These are phyloP conservation scores for Athalia rosae DNA, from an alignment of 2,888 invertebrate genomes.

Conservation along the genomic window DNA sequence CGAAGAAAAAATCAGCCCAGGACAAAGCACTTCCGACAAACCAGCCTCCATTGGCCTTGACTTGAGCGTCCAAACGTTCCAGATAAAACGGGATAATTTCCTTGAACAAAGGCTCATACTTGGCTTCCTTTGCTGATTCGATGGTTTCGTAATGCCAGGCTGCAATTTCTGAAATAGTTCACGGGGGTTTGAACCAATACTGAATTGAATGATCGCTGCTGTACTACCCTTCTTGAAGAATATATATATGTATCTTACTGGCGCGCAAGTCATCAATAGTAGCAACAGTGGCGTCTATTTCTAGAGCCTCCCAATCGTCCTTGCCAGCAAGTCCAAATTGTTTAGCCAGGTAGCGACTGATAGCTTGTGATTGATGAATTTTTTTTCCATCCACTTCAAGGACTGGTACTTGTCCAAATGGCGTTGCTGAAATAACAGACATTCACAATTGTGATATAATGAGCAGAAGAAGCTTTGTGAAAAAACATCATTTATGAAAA, in stretches of 20 bases:
- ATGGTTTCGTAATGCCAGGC: not conserved
- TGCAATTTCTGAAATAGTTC: not conserved
- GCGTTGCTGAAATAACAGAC: constrained; percentile 74
- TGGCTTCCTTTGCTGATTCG: constrained; percentile 74
- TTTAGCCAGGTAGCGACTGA: constrained; percentile 79
- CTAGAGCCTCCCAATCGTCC: constrained; percentile 77
- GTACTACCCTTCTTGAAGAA: not conserved
- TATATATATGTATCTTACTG: constrained; percentile 74
- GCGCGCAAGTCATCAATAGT: constrained; percentile 78
- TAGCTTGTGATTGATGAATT: constrained; percentile 78
- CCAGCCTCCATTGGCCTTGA: constrained; percentile 78
- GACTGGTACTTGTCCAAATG: constrained; percentile 80
- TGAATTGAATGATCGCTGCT: not conserved
- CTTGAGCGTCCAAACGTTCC: constrained; percentile 76
- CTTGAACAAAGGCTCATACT: constrained; percentile 63
- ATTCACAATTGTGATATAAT: not conserved
- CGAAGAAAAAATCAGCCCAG: constrained; percentile 81
- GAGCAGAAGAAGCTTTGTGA: constrained; percentile 23
- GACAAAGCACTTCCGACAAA: constrained; percentile 75
- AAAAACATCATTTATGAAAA: too few species aligned
- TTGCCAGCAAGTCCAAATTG: constrained; percentile 77
- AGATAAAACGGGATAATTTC: constrained; percentile 76
- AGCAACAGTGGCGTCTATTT: constrained; percentile 79
- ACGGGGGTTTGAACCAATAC: not conserved
- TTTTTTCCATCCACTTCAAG: constrained; percentile 79